Percentiles rank a stretch among this genome's conserved stretches.
Conservation (phyloP, 2,113 vertebrate genomes). For the Salvator merianae region DNA sequence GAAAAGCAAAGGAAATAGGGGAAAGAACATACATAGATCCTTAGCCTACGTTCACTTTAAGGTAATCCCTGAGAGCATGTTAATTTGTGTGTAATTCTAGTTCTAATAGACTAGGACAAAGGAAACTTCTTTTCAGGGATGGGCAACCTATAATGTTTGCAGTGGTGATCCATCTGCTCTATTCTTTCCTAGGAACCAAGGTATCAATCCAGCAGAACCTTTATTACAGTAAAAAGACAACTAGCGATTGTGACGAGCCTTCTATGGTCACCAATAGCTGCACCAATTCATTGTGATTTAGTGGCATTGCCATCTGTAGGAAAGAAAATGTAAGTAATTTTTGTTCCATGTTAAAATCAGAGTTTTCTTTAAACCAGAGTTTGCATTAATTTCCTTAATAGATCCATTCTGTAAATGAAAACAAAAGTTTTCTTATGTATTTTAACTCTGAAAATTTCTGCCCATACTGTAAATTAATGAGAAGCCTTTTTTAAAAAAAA, state of each 20-base stretch:
- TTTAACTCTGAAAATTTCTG: slow-evolving; percentile 28
- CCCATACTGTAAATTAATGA: slow-evolving; percentile 20
- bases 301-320: not conserved
- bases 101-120: not conserved
- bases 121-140: not conserved
- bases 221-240: not conserved
- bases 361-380: slow-evolving; percentile 21
- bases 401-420: slow-evolving; percentile 22
- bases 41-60: not conserved
- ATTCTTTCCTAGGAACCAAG: not conserved
- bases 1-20: not conserved
- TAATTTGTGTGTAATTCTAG: not conserved
- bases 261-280: not conserved
- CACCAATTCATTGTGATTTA: not conserved
- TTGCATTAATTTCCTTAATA: not conserved
- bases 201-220: not conserved
- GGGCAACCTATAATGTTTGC: not conserved
- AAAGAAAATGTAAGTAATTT: not conserved
- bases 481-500: not conserved
- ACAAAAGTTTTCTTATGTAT: not conserved
- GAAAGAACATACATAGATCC: not conserved
- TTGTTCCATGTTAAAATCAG: not conserved
- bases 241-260: not conserved
- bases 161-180: not conserved
- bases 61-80: not conserved